A percentile compares a stretch with the other conserved stretches of the same genome.
phyloP scores from a whole-genome alignment of 2,888 invertebrate species.

The Thereva nobilitata region DNA sequence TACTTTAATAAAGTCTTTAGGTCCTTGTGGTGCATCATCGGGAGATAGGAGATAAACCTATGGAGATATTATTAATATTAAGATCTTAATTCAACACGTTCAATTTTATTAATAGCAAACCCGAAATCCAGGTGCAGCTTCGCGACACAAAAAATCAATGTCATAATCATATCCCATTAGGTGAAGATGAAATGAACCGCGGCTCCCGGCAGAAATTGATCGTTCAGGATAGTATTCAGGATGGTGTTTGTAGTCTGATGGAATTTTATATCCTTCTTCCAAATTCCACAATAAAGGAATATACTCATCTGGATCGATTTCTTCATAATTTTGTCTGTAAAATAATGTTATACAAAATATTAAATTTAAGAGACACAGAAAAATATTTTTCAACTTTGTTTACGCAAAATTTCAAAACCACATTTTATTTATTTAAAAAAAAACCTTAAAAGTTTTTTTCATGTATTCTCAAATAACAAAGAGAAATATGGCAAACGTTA shows the following conservation, averaged over 20 bases:
- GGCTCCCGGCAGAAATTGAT: constrained; percentile 69
- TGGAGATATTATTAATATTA: too few relatives aligned
- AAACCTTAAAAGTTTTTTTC: too few relatives aligned
- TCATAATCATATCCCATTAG: constrained; percentile 65
- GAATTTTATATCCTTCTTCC: constrained; percentile 65
- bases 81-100: too few relatives aligned
- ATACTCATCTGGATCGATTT: too few relatives aligned
- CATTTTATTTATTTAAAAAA: too few relatives aligned
- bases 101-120: constrained; percentile 51
- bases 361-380: too few relatives aligned
- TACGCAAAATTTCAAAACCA: too few relatives aligned
- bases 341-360: too few relatives aligned
- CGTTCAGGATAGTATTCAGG: constrained; percentile 68
- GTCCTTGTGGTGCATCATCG: constrained; percentile 66
- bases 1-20: constrained; percentile 67
- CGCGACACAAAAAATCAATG: constrained; percentile 70
- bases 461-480: too few relatives aligned
- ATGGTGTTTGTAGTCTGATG: constrained; percentile 54
- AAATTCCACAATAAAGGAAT: constrained; percentile 61
- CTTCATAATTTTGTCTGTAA: too few relatives aligned
- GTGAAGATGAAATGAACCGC: constrained; percentile 68
- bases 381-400: too few relatives aligned
- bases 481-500: too few relatives aligned
- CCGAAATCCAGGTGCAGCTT: constrained; percentile 76
- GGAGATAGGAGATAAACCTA: constrained; percentile 67